phyloP scores from a whole-genome alignment of 2,888 invertebrate species.

The Diarsia brunnea region DNA sequence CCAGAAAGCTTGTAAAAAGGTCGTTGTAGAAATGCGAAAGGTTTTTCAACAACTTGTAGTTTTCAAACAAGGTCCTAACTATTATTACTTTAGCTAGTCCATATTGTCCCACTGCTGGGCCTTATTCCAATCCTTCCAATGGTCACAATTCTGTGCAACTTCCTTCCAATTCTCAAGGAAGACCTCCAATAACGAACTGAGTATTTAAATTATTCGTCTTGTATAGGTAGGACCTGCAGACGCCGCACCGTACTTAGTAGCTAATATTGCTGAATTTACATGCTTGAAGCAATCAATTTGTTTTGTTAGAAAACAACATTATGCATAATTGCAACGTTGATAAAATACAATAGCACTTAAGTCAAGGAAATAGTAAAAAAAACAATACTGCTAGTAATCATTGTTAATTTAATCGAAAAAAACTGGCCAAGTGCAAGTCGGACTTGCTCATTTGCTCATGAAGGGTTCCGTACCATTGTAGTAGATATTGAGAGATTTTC shows the following conservation, averaged over 20 bases:
- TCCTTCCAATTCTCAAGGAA: no score
- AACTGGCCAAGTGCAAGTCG: no score
- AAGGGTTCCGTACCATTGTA: no score
- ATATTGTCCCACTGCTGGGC: no score
- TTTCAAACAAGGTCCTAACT: no score
- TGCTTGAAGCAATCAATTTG: neutral
- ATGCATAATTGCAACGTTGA: neutral
- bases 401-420: neutral
- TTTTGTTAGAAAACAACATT: neutral
- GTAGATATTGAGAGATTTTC: no score
- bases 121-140: no score
- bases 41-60: neutral
- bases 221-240: neutral
- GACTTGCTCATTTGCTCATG: no score
- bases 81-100: no score
- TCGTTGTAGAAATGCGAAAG: neutral
- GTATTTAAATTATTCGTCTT: neutral
- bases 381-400: neutral
- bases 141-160: no score
- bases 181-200: no score
- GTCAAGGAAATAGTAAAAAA: neutral
- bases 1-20: no score
- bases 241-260: neutral
- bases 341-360: neutral
- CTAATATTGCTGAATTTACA: neutral